Evolutionary conservation across 30 jellyfish, hydroid and myxozoan species (phyloP), one percentile per base, ranked within the genome.

Genomic region (Hydractinia echinata): DNA sequence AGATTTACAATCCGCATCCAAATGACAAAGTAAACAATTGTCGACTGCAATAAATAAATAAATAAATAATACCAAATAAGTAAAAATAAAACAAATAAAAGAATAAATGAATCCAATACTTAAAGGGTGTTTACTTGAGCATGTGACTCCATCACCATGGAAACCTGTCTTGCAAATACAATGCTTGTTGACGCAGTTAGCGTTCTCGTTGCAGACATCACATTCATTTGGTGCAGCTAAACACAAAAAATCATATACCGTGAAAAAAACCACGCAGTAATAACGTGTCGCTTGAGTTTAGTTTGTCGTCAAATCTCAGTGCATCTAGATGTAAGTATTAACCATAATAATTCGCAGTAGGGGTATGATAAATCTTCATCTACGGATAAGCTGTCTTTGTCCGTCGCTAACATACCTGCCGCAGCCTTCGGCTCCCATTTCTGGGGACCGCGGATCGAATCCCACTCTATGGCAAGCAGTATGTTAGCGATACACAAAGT

Each of bases 11-110:
- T 85, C 86, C 4, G 98, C 96, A 80, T 92, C 87, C 62, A 82
- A 84, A 58, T 88, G 84, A 76, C 98, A 92, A 10, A 86, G 62
- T 20, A 92, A 66, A 76, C 98, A 92, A 56, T 85, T 83, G 60
- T 87, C 83, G 56, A 79, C 96, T 87, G 82, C 44, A 30, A 30
- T 30, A 30, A 30, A 30, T 30, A 30, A 30, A 30, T 30, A 30
- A 30, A 30, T 30, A 30, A 30, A 30, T 30, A 30, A 30, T 30
- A 58, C 69, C 69, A 11, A 11, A 16, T 13, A 11, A 1, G 69
- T 58, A 11, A 58, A 58, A 58, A 16, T 7, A 15, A 15, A 62
- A 15, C 50, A 51, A 64, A 58, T 64, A 6, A 0, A 64, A 6
- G 18, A 51, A 64, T 64, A 51, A 13, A 6, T 4, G 16, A 9